Evolutionary conservation across 53 echinoderm and acorn worm genomes (phyloP).

Genomic region (Holothuria leucospilota): DNA sequence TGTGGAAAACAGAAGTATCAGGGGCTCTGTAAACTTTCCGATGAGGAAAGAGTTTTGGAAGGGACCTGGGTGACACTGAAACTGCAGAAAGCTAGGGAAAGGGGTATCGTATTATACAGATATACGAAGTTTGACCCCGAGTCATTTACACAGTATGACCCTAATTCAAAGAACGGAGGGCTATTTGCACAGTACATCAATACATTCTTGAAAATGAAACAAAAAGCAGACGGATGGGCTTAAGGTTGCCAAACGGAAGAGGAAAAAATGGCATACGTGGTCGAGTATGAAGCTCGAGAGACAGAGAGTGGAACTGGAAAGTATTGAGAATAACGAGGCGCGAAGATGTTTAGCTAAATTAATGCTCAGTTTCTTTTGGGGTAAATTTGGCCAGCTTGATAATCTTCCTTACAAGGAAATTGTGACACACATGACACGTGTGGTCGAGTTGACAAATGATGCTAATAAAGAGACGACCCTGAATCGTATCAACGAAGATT

Average conservation of each 20-base stretch:
- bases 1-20: too few species aligned
- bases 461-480: background rate
- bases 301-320: constrained; percentile 58
- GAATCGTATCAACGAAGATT: too few species aligned
- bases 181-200: constrained; percentile 70
- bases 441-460: background rate
- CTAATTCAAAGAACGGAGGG: constrained; percentile 54
- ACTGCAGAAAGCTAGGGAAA: too few species aligned
- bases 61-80: too few species aligned
- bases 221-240: constrained; percentile 74
- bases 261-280: constrained; percentile 39
- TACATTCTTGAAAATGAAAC: too few species aligned
- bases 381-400: constrained; percentile 50
- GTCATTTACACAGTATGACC: constrained; percentile 24
- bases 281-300: constrained; percentile 43
- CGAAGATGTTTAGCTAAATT: constrained; percentile 53
- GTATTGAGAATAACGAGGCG: constrained; percentile 60
- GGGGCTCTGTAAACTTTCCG: too few species aligned
- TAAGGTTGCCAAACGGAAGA: constrained; percentile 41
- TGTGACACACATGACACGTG: background rate
- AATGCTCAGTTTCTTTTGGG: constrained; percentile 65
- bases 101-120: too few species aligned
- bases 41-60: too few species aligned
- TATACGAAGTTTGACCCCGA: too few species aligned
- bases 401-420: constrained; percentile 14